phyloP scores from a whole-genome alignment of 2,113 vertebrate genomes.

The Phalacrocorax pelagicus region DNA sequence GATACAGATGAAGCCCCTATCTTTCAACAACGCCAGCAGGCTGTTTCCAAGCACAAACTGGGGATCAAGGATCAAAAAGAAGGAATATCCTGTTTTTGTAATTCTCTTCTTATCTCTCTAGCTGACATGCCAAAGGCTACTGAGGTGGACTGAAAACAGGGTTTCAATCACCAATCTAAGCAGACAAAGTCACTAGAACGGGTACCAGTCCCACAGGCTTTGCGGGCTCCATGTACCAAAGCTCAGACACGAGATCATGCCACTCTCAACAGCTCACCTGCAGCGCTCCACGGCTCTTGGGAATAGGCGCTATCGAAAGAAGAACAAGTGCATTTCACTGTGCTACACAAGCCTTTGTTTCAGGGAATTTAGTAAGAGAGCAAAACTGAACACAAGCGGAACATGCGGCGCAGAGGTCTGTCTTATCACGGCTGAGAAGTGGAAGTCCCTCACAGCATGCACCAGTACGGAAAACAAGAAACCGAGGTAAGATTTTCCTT shows the following conservation, averaged over 20 bases:
- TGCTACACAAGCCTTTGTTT: not conserved
- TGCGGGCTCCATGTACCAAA: not conserved
- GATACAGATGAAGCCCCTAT: not conserved
- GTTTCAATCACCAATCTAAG: not conserved
- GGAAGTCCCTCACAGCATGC: not conserved
- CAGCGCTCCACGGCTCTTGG: not conserved
- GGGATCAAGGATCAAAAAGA: not conserved
- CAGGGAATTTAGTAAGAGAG: not conserved
- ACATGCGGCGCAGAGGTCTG: not conserved
- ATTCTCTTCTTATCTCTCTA: not conserved
- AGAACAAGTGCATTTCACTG: not conserved
- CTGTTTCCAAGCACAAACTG: not conserved
- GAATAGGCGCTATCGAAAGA: not conserved
- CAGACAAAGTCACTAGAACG: not conserved
- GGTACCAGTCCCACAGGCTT: not conserved
- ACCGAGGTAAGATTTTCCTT: not conserved
- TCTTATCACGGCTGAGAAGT: not conserved
- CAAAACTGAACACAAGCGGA: not conserved
- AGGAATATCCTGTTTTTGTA: not conserved
- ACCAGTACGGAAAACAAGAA: not conserved
- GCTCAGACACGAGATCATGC: not conserved
- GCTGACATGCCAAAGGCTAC: not conserved
- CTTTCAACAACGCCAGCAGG: not conserved
- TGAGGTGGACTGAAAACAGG: not conserved
- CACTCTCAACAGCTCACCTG: not conserved